Base-by-base conservation (phyloP, 2,888 invertebrate genomes). In the Drosophila histrio region DNA sequence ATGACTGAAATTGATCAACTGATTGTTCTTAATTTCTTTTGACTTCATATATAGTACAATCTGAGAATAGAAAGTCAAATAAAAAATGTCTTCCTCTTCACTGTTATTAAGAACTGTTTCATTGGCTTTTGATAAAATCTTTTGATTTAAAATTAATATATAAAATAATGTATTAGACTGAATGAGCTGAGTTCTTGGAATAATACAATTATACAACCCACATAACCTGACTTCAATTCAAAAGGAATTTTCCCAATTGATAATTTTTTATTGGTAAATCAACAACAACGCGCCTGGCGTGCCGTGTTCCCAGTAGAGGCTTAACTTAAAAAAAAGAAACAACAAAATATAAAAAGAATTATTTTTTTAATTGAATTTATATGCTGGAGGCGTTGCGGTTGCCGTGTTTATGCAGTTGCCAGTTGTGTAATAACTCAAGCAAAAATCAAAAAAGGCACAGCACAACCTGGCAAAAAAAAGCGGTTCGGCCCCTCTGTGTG, bases 401-500 rank as follows among this genome's bases (percentile, higher is more conserved):
- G 61, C 49, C 47, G 60, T 56, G 56, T 74, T 77, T 61, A 77
- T 74, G 77, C 64, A 59, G 59, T 79, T 77, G 69, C 69, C 74
- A 62, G 78, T 77, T 80, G 60, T 69, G 75, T 69, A 74, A 74
- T 78, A 78, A 78, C 79, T 81, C 82, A 78, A 78, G 75, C 62
- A 74, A 64, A 69, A 81, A 81, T 81, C 60, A 77, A 78, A 74
- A 60, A 71, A 66, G 50, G 47, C 24, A 24, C 59, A 26, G 46
- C 50, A 41, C 38, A 54, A 54, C 47, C 43, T 53, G 61, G 56
- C 47, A 36, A 47, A 49, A 46, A 46, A 71, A 57, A 49, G 53
- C 62, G 53, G 43, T 56, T 34, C 41, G 44, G 22, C 41, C 21
- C 34, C 22, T 21, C 15, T 22, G 3, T 53, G n/a, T 17, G 30